A percentile compares a stretch with the other conserved stretches of the same genome.
Conservation (phyloP, 2,888 invertebrate genomes). For the Limnephilus marmoratus region DNA sequence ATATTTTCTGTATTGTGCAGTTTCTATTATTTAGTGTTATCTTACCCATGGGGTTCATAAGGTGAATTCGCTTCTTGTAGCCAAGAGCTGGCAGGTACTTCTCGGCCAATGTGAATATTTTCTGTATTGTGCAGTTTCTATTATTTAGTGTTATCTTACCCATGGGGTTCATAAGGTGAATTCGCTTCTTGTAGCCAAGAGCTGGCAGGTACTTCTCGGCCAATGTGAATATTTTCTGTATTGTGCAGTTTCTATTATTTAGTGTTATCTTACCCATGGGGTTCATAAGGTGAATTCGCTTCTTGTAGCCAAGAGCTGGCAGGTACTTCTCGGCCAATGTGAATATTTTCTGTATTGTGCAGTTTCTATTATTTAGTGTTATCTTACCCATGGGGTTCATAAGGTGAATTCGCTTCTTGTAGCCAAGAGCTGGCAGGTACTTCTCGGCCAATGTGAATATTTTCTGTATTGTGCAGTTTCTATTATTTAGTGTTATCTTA, state of each 20-base stretch:
- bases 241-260: conserved; percentile 92
- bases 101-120: conserved; percentile 98
- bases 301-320: conserved; percentile 95
- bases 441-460: conserved; percentile 99
- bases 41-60: conserved; percentile 99
- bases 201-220: conserved; percentile 98
- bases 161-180: conserved; percentile 99
- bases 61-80: conserved; percentile 95
- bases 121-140: conserved; percentile 99
- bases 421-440: conserved; percentile 96
- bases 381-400: conserved; percentile 98
- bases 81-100: conserved; percentile 97
- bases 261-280: conserved; percentile 88
- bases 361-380: conserved; percentile 67
- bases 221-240: conserved; percentile 98
- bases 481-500: conserved; percentile 71
- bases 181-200: conserved; percentile 94
- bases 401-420: conserved; percentile 95
- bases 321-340: conserved; percentile 98
- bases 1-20: conserved; percentile 99
- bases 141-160: conserved; percentile 76
- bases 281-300: conserved; percentile 99
- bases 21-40: not conserved
- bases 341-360: conserved; percentile 99
- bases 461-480: conserved; percentile 99